phyloP scores from a whole-genome alignment of 2,888 invertebrate genomes.

The Philereme vetulata region DNA sequence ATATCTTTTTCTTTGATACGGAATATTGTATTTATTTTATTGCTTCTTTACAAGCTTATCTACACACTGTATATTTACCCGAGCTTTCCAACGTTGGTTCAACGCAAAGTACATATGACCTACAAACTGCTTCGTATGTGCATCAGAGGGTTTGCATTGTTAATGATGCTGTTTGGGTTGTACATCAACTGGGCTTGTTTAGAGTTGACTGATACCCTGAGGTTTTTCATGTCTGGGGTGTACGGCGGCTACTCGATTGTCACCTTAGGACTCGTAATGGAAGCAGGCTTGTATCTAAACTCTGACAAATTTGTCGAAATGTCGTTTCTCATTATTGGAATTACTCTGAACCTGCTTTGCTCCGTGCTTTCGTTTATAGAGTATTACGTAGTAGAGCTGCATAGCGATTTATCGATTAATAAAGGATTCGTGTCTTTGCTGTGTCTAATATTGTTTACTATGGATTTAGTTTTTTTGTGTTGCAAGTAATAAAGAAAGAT shows the following conservation, averaged over 20 bases:
- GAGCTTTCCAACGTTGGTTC: too few species aligned
- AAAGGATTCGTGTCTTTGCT: constrained; percentile 50
- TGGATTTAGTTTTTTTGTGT: constrained; percentile 47
- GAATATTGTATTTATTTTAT: too few species aligned
- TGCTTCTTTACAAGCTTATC: too few species aligned
- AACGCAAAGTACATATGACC: constrained; percentile 40
- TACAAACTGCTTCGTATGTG: constrained; percentile 53
- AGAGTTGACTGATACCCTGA: constrained; percentile 40
- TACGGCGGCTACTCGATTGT: constrained; percentile 54
- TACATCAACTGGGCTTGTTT: constrained; percentile 53
- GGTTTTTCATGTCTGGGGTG: constrained; percentile 57
- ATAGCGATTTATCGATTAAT: constrained; percentile 44
- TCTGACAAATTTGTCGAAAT: constrained; percentile 47
- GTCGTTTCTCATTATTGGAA: constrained; percentile 45
- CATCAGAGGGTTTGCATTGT: constrained; percentile 50
- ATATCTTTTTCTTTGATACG: too few species aligned
- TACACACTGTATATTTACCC: too few species aligned
- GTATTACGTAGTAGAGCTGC: constrained; percentile 34
- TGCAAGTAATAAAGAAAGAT: too few species aligned
- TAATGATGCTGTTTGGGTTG: constrained; percentile 49
- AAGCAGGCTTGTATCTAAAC: constrained; percentile 49
- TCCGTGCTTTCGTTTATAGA: constrained; percentile 46
- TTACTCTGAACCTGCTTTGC: constrained; percentile 45
- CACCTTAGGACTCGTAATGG: constrained; percentile 57
- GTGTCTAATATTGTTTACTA: constrained; percentile 41